A percentile compares a stretch with the other conserved stretches of the same genome.
Conservation (phyloP, 1,140 invertebrate genomes). For the Pogonus chalceus region DNA sequence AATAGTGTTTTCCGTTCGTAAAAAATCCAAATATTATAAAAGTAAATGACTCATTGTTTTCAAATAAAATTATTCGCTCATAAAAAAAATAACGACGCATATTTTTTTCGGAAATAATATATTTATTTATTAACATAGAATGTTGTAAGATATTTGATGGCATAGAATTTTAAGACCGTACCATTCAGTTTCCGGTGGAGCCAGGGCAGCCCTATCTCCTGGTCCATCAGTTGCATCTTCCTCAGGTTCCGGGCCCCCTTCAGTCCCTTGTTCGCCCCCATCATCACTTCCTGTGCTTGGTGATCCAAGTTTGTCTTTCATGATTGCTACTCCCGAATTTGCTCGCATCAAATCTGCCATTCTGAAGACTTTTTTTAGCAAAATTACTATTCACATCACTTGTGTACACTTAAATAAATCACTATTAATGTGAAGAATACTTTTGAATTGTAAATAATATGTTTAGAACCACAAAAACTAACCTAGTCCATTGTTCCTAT, state of each 20-base stretch:
- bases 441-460: background rate
- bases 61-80: too few species aligned
- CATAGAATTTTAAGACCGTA: too few species aligned
- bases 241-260: slow-evolving; percentile 28
- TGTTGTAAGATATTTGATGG: too few species aligned
- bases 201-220: slow-evolving; percentile 48
- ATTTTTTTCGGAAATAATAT: too few species aligned
- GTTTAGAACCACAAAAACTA: slow-evolving; percentile 5
- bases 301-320: slow-evolving; percentile 64
- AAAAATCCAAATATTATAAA: too few species aligned
- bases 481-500: slow-evolving; percentile 13
- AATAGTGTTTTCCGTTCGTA: too few species aligned
- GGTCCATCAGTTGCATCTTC: slow-evolving; percentile 38
- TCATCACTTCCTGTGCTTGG: slow-evolving; percentile 78
- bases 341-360: slow-evolving; percentile 57
- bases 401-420: background rate
- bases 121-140: too few species aligned
- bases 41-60: too few species aligned
- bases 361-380: slow-evolving; percentile 2
- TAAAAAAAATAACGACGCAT: too few species aligned
- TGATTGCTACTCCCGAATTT: slow-evolving; percentile 46
- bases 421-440: background rate
- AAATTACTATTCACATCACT: background rate
- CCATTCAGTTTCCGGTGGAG: slow-evolving; percentile 57
- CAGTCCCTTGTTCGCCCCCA: slow-evolving; percentile 55